A percentile compares a stretch with the other conserved stretches of the same genome.
phyloP scores from a whole-genome alignment of 2,888 invertebrate species.

The Athrips mouffetella region DNA sequence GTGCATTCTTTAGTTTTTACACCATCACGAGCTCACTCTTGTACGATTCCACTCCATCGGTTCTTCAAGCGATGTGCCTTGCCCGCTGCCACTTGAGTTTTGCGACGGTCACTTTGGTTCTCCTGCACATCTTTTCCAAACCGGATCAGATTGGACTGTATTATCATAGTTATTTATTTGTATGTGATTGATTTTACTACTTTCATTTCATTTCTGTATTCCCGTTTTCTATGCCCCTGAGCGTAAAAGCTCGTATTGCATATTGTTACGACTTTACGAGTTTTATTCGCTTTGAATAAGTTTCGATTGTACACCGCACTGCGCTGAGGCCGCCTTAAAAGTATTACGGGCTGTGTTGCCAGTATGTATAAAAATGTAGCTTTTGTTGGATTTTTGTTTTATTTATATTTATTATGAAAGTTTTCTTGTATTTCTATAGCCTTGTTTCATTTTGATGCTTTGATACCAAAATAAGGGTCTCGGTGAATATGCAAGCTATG shows the following conservation, averaged over 20 bases:
- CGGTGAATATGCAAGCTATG: too few species aligned
- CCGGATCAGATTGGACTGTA: too few species aligned
- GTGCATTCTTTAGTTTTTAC: too few species aligned
- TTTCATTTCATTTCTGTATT: background rate
- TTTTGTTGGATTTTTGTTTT: background rate
- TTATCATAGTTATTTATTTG: background rate
- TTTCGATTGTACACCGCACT: conserved; percentile 61
- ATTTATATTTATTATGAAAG: background rate
- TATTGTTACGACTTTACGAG: conserved; percentile 54
- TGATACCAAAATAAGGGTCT: too few species aligned
- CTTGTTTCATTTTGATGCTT: too few species aligned
- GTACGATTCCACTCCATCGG: too few species aligned
- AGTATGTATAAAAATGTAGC: background rate
- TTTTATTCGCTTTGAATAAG: conserved; percentile 55
- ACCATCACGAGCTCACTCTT: too few species aligned
- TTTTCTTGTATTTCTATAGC: background rate
- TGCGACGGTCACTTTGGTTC: too few species aligned
- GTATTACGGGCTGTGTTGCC: conserved; percentile 5
- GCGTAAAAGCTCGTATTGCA: conserved; percentile 40
- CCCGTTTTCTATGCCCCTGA: background rate
- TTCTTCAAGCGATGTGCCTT: too few species aligned
- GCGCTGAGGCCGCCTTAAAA: conserved; percentile 37
- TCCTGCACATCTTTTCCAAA: too few species aligned
- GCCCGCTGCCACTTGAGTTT: too few species aligned
- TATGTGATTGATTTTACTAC: background rate